Evolutionary conservation across 2,113 vertebrate genomes (phyloP).

Genomic region (Nycticorax nycticorax): DNA sequence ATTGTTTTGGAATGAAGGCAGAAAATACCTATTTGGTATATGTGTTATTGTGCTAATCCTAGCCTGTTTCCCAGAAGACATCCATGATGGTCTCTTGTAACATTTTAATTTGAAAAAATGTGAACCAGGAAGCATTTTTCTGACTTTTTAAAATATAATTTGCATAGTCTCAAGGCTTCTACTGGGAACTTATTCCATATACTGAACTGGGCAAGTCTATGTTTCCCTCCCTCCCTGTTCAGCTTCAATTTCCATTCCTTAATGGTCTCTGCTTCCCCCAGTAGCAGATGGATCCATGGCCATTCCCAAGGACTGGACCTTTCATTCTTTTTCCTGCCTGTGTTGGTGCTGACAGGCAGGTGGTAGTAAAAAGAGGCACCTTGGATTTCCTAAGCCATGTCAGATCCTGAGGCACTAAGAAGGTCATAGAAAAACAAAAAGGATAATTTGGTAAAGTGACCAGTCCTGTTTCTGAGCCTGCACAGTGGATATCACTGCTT

Average conservation of each 20-base stretch:
- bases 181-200: not conserved
- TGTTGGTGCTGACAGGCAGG: not conserved
- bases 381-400: not conserved
- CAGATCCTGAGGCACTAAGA: not conserved
- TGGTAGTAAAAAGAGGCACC: not conserved
- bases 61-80: not conserved
- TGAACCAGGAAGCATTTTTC: not conserved
- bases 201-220: not conserved
- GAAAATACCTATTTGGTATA: not conserved
- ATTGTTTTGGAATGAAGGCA: not conserved
- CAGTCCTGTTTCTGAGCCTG: not conserved
- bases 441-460: fast-evolving
- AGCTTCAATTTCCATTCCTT: not conserved
- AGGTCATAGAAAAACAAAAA: not conserved
- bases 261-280: not conserved
- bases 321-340: not conserved
- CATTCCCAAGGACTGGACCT: not conserved
- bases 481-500: not conserved
- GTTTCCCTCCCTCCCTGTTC: not conserved
- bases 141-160: not conserved
- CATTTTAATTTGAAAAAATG: not conserved
- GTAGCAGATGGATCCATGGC: not conserved
- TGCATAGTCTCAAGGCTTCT: not conserved
- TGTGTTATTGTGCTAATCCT: not conserved
- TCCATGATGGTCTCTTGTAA: not conserved